Conservation (phyloP, 2,797 vertebrate genomes). For the Orientallactaga sibirica region DNA sequence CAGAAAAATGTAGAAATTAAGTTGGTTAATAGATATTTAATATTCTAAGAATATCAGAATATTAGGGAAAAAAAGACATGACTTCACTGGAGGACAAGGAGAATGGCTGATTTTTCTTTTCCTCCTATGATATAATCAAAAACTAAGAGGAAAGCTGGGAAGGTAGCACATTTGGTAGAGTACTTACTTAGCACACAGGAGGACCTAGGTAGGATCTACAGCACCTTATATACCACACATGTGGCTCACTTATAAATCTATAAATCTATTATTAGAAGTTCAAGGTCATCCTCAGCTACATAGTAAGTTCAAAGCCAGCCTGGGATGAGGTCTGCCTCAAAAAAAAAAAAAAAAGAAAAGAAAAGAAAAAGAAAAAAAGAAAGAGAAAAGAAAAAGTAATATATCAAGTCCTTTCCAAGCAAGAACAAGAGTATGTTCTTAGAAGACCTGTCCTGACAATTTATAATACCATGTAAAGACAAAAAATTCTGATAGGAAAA, state of each 20-base stretch:
- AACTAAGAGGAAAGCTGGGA: background rate
- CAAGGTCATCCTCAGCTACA: background rate
- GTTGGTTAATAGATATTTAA: conserved; percentile 1
- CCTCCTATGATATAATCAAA: background rate
- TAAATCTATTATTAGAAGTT: background rate
- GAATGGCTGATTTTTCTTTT: conserved; percentile 25
- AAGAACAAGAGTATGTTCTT: background rate
- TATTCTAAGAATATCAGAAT: background rate
- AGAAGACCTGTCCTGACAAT: background rate
- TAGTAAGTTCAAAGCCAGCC: background rate
- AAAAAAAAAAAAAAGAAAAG: background rate
- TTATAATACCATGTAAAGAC: conserved; percentile 7
- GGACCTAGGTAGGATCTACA: background rate
- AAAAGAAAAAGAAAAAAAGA: too few species aligned
- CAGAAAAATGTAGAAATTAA: background rate
- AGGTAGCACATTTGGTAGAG: background rate
- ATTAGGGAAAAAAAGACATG: background rate
- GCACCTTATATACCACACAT: too few species aligned
- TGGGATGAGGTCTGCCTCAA: background rate
- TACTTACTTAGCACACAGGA: background rate
- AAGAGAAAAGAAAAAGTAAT: background rate
- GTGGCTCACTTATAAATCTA: too few species aligned
- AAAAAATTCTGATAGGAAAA: conserved; percentile 44
- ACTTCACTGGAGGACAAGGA: background rate
- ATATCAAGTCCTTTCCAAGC: background rate